Evolutionary conservation across 2,797 vertebrate species (phyloP).

Genomic region (Halcyon chelicuti): DNA sequence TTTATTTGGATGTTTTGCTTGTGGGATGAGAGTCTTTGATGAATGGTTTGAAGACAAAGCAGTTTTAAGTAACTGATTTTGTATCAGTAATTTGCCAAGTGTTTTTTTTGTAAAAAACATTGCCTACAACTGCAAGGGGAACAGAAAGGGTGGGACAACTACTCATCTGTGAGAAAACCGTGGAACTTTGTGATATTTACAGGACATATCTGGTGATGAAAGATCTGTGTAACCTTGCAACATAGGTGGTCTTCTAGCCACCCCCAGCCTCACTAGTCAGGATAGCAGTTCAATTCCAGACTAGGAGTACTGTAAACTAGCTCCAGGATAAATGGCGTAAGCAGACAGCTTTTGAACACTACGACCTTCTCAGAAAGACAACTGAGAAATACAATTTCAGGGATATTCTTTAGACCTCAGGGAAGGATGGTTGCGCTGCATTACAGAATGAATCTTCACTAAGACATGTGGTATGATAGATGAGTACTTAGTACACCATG

Average conservation of each 20-base stretch:
- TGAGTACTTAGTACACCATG: conserved; percentile 33
- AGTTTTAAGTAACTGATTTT: background rate
- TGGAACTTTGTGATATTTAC: background rate
- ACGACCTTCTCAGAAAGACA: conserved; percentile 9
- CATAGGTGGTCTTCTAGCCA: background rate
- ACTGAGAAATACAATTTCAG: conserved; percentile 17
- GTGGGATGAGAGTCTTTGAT: background rate
- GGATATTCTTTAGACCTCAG: background rate
- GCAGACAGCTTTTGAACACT: background rate
- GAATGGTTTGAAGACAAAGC: background rate
- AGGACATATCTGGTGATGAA: background rate
- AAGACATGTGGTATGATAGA: conserved; percentile 30
- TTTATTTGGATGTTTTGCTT: background rate
- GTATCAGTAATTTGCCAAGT: background rate
- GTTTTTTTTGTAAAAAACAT: background rate
- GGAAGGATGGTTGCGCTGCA: conserved; percentile 14
- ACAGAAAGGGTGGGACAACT: background rate
- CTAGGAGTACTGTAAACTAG: background rate
- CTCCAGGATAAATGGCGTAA: background rate
- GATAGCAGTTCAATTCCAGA: background rate
- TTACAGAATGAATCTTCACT: conserved; percentile 38
- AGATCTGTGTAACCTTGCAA: background rate
- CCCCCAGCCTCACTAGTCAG: background rate
- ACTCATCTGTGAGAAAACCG: background rate
- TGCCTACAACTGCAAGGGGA: background rate